Evolutionary conservation across 2,113 vertebrate genomes (phyloP).

Genomic region (Hyperopisus bebe): DNA sequence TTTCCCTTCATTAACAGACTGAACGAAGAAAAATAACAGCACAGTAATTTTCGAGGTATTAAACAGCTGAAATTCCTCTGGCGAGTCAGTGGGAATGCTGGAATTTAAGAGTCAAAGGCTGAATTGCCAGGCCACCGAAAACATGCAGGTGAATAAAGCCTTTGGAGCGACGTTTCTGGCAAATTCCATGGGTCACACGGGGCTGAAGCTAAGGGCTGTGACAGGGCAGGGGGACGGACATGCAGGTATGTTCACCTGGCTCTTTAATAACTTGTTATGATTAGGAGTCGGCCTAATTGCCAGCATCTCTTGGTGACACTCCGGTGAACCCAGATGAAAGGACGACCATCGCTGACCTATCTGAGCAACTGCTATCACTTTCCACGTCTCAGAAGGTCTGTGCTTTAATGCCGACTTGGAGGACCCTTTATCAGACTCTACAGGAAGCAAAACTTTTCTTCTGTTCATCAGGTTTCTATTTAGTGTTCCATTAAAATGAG

Average conservation of each 20-base stretch:
- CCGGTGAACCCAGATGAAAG: not conserved
- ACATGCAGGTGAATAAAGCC: not conserved
- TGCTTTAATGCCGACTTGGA: slow-evolving; percentile 25
- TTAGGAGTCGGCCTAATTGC: slow-evolving; percentile 12
- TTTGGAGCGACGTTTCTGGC: not conserved
- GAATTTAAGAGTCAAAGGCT: not conserved
- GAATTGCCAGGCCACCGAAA: not conserved
- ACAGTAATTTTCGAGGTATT: not conserved
- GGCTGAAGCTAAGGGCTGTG: not conserved
- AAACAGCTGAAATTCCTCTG: not conserved
- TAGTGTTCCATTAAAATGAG: slow-evolving; percentile 27
- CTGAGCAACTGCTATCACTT: slow-evolving; percentile 22
- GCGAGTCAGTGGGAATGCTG: not conserved
- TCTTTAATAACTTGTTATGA: slow-evolving; percentile 11
- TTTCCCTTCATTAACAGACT: not conserved
- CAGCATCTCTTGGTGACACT: slow-evolving; percentile 25
- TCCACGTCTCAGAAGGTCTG: slow-evolving; percentile 21
- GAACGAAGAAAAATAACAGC: not conserved
- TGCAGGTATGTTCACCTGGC: not conserved
- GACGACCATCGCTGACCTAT: not conserved
- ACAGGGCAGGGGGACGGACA: not conserved
- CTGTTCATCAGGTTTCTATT: slow-evolving; percentile 24
- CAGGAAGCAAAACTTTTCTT: slow-evolving; percentile 32
- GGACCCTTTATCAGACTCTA: slow-evolving; percentile 22
- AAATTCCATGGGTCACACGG: not conserved